These are phyloP conservation scores for Luidia sarsii DNA, from an alignment of 53 echinoderm and acorn worm genomes.

Conservation along the genomic window DNA sequence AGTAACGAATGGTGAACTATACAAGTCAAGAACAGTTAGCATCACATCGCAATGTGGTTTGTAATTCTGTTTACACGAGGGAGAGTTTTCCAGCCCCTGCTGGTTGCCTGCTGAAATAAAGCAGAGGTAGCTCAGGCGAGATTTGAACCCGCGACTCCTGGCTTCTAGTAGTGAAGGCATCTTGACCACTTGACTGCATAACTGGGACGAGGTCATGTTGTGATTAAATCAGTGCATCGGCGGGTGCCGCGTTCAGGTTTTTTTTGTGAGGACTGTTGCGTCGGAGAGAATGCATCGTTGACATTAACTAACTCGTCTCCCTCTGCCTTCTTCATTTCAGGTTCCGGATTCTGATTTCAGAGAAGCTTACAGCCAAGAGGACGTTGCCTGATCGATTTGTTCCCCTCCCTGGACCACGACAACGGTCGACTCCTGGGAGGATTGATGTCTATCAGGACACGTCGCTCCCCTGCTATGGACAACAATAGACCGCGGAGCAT, in stretches of 20 bases:
- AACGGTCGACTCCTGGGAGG: neutral
- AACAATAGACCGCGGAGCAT: slow-evolving; percentile 45
- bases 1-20: too few relatives aligned
- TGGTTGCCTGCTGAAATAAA: too few relatives aligned
- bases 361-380: neutral
- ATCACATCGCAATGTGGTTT: too few relatives aligned
- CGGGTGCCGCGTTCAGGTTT: neutral
- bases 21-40: too few relatives aligned
- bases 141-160: too few relatives aligned
- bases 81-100: too few relatives aligned
- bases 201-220: neutral
- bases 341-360: neutral
- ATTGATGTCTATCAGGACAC: slow-evolving; percentile 51
- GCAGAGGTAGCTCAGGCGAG: too few relatives aligned
- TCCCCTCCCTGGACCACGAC: neutral
- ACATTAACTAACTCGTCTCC: neutral
- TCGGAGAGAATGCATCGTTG: neutral
- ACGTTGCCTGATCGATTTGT: neutral
- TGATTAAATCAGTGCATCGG: neutral
- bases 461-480: slow-evolving; percentile 40
- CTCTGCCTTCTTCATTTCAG: neutral
- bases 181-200: too few relatives aligned
- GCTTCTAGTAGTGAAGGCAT: too few relatives aligned
- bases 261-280: neutral
- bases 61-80: too few relatives aligned